phyloP scores from a whole-genome alignment of 2,797 vertebrate genomes.

The Anguilla marmorata region DNA sequence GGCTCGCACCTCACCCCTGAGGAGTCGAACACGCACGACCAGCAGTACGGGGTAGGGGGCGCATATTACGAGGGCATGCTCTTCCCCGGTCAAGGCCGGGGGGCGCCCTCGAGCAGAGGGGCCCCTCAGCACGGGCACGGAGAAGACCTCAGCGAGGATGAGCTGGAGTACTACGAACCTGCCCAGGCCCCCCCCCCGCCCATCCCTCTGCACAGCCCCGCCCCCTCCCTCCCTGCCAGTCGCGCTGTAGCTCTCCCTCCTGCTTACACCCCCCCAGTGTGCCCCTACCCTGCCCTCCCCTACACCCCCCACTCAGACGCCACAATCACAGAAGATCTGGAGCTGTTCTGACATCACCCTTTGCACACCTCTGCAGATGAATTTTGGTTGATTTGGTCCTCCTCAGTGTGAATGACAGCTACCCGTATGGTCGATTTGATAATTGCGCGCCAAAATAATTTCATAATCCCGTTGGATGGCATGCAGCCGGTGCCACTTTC shows the following conservation, averaged over 20 bases:
- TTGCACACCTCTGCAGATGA: neutral
- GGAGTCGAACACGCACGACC: constrained; percentile 67
- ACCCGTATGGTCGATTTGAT: neutral
- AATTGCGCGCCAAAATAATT: neutral
- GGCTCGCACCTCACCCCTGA: constrained; percentile 67
- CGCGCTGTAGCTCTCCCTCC: neutral
- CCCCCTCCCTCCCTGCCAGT: neutral
- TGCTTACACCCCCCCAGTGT: neutral
- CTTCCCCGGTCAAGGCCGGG: constrained; percentile 49
- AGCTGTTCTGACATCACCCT: neutral
- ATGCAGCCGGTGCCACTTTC: too few species aligned
- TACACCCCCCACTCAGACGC: neutral
- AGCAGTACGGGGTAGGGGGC: constrained; percentile 67
- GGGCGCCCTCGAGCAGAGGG: constrained; percentile 27
- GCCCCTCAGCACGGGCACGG: constrained; percentile 20
- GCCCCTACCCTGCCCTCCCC: neutral
- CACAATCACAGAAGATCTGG: neutral
- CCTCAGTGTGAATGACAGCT: neutral
- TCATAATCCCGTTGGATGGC: neutral
- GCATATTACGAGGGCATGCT: constrained; percentile 69
- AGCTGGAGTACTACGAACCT: constrained; percentile 45
- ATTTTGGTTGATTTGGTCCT: neutral
- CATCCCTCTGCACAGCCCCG: neutral
- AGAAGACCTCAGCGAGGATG: constrained; percentile 48
- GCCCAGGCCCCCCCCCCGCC: neutral